phyloP scores from a whole-genome alignment of 2,113 vertebrate species.

The Glareola pratincola region DNA sequence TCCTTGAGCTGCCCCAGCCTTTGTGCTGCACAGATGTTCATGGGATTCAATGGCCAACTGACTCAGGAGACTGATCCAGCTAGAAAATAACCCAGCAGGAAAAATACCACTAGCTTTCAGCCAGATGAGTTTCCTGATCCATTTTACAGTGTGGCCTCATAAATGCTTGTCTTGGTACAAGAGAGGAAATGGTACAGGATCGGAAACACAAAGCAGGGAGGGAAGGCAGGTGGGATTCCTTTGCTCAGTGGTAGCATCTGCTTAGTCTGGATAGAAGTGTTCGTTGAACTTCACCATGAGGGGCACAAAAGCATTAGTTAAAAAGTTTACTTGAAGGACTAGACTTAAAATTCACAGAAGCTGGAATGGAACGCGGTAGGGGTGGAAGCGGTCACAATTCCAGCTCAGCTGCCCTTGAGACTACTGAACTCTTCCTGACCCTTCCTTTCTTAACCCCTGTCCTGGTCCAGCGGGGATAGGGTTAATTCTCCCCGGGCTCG shows the following conservation, averaged over 20 bases:
- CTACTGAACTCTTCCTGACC: neutral
- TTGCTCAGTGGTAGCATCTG: neutral
- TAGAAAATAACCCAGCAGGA: neutral
- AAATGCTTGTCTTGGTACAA: neutral
- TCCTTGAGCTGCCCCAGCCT: neutral
- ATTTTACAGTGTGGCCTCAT: neutral
- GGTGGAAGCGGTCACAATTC: neutral
- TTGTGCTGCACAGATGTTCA: neutral
- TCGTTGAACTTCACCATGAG: neutral
- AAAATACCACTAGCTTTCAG: neutral
- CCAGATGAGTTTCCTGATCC: neutral
- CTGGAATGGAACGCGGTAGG: neutral
- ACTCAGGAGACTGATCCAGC: neutral
- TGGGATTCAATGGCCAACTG: neutral
- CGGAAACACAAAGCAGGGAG: neutral
- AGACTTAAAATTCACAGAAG: neutral
- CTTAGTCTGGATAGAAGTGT: neutral
- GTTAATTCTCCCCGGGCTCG: too few species aligned
- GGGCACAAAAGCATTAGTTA: neutral
- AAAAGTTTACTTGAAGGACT: neutral
- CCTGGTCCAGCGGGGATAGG: too few species aligned
- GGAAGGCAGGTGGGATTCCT: neutral
- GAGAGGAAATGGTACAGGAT: neutral
- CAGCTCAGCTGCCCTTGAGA: neutral
- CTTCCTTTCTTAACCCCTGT: neutral